Evolutionary conservation across 2,797 vertebrate species (phyloP).

Genomic region (Muscicapa comitata): DNA sequence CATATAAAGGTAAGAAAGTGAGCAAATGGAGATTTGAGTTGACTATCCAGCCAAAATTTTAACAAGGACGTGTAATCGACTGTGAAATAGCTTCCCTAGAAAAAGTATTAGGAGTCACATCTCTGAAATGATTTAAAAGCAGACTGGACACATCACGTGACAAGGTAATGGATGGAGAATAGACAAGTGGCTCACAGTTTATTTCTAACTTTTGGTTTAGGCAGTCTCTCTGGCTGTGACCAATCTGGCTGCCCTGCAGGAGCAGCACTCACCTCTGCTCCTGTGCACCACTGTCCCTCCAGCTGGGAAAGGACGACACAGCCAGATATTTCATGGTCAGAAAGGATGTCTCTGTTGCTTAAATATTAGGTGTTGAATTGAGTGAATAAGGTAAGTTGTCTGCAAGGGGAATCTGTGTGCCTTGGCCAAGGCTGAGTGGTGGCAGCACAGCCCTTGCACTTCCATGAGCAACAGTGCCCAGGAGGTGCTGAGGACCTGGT

Average conservation of each 20-base stretch:
- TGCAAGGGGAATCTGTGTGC: background rate
- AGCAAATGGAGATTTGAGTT: conserved; percentile 30
- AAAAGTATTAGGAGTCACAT: conserved; percentile 43
- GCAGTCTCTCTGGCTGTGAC: background rate
- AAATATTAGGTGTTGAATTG: background rate
- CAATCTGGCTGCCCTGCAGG: rapidly evolving
- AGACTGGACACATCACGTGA: background rate
- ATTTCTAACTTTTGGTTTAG: background rate
- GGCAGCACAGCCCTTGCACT: rapidly evolving
- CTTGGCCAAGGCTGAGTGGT: background rate
- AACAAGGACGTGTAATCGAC: conserved; percentile 57
- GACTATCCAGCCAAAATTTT: conserved; percentile 62
- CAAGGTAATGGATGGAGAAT: background rate
- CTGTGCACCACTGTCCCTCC: rapidly evolving
- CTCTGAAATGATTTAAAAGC: conserved; percentile 60
- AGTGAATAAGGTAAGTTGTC: background rate
- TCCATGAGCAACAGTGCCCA: rapidly evolving
- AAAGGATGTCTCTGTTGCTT: background rate
- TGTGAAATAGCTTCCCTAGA: conserved; percentile 67
- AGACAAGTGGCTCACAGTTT: background rate
- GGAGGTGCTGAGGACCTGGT: background rate
- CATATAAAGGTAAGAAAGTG: conserved; percentile 47
- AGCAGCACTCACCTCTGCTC: background rate
- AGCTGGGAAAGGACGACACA: background rate
- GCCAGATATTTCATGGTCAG: background rate